Evolutionary conservation across 23 tunicate species (phyloP).

Genomic region (Styela plicata): DNA sequence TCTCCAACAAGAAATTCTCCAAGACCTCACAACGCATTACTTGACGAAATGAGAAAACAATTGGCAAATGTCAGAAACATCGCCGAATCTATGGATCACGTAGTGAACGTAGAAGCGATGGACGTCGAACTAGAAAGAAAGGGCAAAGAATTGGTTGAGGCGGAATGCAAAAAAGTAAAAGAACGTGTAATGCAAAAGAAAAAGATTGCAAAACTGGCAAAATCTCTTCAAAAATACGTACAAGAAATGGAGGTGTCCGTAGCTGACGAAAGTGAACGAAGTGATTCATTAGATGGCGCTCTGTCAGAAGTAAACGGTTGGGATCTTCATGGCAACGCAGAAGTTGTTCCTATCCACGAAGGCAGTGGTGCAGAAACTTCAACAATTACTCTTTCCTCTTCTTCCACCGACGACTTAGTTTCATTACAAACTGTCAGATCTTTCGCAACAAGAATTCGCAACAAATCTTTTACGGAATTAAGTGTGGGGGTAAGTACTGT

Average conservation of each 20-base stretch:
- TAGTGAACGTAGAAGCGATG: slow-evolving; percentile 18
- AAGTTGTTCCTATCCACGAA: neutral
- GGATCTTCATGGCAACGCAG: slow-evolving; percentile 28
- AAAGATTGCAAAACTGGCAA: slow-evolving; percentile 18
- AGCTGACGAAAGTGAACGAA: slow-evolving; percentile 23
- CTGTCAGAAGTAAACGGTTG: slow-evolving; percentile 3
- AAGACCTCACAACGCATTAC: slow-evolving; percentile 10
- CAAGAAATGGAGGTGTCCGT: slow-evolving; percentile 25
- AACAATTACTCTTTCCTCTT: slow-evolving; percentile 1
- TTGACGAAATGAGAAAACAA: slow-evolving; percentile 34
- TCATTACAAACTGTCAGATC: slow-evolving; percentile 8
- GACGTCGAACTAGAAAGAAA: slow-evolving; percentile 10
- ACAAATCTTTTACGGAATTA: neutral
- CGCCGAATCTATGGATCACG: slow-evolving; percentile 33
- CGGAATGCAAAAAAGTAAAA: slow-evolving; percentile 26
- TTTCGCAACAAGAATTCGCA: neutral
- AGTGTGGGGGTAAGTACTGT: neutral
- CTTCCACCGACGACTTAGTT: neutral
- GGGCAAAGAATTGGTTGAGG: slow-evolving; percentile 7
- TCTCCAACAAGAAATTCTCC: neutral
- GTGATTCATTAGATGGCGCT: neutral
- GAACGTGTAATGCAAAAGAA: neutral
- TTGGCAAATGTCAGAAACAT: slow-evolving; percentile 24
- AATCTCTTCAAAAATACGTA: slow-evolving; percentile 21
- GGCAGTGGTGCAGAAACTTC: neutral